A percentile compares a stretch with the other conserved stretches of the same genome.
Evolutionary conservation across 2,797 vertebrate species (phyloP).

Genomic region (Silurus lanzhouensis): DNA sequence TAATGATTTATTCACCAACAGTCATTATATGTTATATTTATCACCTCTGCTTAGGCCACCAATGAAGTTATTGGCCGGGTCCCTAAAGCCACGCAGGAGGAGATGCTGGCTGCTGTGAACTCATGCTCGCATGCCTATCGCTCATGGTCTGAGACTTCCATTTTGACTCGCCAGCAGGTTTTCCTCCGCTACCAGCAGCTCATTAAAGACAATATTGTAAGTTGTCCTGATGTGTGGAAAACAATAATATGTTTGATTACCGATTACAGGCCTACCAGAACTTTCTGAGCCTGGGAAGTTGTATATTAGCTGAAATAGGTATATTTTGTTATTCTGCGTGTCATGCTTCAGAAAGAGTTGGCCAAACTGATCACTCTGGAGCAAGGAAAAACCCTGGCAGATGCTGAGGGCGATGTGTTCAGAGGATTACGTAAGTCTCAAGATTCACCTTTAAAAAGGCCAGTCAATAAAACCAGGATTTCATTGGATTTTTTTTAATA

Average conservation of each 20-base stretch:
- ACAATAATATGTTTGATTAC: neutral
- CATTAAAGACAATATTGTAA: slow-evolving; percentile 97
- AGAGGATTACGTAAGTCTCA: slow-evolving; percentile 91
- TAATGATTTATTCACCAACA: neutral
- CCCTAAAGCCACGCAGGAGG: slow-evolving; percentile 88
- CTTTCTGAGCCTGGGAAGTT: neutral
- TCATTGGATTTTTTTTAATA: too few relatives aligned
- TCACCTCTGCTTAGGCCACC: slow-evolving; percentile 79
- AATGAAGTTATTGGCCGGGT: slow-evolving; percentile 87
- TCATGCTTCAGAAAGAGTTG: slow-evolving; percentile 88
- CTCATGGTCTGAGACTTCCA: slow-evolving; percentile 88
- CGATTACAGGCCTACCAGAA: too few relatives aligned
- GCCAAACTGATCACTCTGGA: slow-evolving; percentile 90
- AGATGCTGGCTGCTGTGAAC: slow-evolving; percentile 88
- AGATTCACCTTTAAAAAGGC: neutral
- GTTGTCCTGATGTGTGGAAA: slow-evolving; percentile 63
- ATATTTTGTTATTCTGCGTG: slow-evolving; percentile 6
- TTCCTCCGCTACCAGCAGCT: slow-evolving; percentile 94
- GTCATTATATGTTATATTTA: slow-evolving; percentile 11
- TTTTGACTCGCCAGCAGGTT: slow-evolving; percentile 89
- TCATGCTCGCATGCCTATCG: slow-evolving; percentile 85
- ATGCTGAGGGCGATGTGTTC: slow-evolving; percentile 96
- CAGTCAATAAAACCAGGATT: neutral
- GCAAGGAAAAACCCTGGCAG: slow-evolving; percentile 96
- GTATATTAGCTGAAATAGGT: neutral